phyloP scores from a whole-genome alignment of 2,113 vertebrate species.

The Ctenomys sociabilis region DNA sequence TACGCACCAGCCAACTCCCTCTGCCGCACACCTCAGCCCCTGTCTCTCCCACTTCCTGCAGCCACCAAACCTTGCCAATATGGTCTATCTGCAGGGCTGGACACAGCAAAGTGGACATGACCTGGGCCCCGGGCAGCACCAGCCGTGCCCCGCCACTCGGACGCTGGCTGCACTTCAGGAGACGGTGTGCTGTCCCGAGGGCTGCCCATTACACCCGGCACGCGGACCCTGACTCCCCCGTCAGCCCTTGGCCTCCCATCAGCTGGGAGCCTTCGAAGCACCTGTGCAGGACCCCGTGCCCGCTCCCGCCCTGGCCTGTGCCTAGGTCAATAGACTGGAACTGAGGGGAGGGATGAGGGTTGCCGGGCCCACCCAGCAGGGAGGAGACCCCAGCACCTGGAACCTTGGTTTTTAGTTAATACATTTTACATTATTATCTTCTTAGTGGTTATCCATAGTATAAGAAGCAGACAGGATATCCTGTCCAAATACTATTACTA shows the following conservation, averaged over 20 bases:
- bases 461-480: too few species aligned
- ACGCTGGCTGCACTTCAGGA: not conserved
- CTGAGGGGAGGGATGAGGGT: not conserved
- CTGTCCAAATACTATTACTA: too few species aligned
- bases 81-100: rapidly evolving
- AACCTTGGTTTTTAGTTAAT: too few species aligned
- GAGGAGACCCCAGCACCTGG: rapidly evolving
- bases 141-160: too few species aligned
- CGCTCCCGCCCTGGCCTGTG: not conserved
- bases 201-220: not conserved
- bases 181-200: too few species aligned
- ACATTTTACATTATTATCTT: too few species aligned
- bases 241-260: rapidly evolving
- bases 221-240: too few species aligned
- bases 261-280: rapidly evolving
- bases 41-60: not conserved
- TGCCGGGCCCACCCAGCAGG: rapidly evolving
- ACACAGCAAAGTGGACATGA: not conserved
- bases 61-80: too few species aligned
- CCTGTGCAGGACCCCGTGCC: not conserved
- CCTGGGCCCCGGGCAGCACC: not conserved
- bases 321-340: too few species aligned
- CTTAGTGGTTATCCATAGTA: too few species aligned
- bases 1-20: not conserved
- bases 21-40: not conserved